Conservation (phyloP, 2,113 vertebrate species). For the Myotis davidii region DNA sequence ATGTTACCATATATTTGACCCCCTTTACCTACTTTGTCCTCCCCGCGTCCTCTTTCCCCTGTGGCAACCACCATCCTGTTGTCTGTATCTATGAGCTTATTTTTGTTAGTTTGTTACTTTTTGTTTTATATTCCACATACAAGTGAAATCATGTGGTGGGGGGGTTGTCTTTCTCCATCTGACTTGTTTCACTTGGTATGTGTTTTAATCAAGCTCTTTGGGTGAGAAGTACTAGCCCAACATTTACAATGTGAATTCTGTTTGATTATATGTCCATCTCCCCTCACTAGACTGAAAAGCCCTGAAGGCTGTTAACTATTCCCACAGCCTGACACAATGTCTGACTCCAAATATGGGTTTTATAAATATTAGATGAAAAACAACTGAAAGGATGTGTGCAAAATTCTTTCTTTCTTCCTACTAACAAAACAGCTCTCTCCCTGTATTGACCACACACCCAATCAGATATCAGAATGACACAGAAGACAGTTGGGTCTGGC, state of each 20-base stretch:
- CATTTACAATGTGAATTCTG: background rate
- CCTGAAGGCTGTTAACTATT: background rate
- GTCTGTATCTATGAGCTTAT: background rate
- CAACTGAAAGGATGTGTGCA: background rate
- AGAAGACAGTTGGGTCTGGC: background rate
- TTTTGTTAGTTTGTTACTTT: background rate
- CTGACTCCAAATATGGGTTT: background rate
- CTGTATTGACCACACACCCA: background rate
- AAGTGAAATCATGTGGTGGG: background rate
- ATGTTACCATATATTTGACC: background rate
- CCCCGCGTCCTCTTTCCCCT: background rate
- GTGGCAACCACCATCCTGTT: background rate
- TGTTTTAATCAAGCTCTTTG: slow-evolving; percentile 2
- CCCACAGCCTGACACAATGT: background rate
- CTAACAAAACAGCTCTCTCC: background rate
- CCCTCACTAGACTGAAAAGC: background rate
- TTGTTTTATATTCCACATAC: background rate
- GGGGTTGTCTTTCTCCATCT: background rate
- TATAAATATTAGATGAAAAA: slow-evolving; percentile 33
- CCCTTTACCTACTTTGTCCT: background rate
- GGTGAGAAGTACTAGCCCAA: background rate
- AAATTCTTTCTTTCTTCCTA: slow-evolving; percentile 25
- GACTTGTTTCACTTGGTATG: background rate
- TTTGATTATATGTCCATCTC: slow-evolving; percentile 2
- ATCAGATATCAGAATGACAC: slow-evolving; percentile 22